Evolutionary conservation across 2,113 vertebrate species (phyloP).

Genomic region (Erythrolamprus reginae): DNA sequence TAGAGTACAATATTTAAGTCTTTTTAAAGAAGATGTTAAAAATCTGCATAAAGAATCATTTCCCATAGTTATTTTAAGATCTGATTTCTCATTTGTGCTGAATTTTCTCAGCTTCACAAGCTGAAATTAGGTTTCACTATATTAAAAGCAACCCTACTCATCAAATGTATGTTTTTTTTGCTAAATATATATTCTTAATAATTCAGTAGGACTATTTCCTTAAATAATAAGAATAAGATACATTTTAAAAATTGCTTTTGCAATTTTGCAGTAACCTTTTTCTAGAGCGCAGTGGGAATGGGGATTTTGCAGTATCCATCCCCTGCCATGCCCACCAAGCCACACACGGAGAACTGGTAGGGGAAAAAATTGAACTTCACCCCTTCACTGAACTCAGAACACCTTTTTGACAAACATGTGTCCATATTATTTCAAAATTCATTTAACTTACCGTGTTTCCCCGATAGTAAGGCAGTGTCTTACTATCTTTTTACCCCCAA

Average conservation of each 20-base stretch:
- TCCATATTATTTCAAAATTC: background rate
- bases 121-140: background rate
- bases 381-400: background rate
- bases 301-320: too few species aligned
- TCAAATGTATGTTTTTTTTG: background rate
- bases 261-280: too few species aligned
- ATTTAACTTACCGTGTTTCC: too few species aligned
- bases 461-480: too few species aligned
- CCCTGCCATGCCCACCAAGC: too few species aligned
- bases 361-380: too few species aligned
- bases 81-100: background rate
- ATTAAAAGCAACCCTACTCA: background rate
- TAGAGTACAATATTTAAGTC: background rate
- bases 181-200: background rate
- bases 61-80: background rate
- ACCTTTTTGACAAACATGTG: background rate
- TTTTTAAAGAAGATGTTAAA: background rate
- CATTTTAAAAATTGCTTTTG: background rate
- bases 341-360: too few species aligned
- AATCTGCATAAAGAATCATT: background rate
- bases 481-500: too few species aligned
- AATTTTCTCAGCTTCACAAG: background rate
- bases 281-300: too few species aligned
- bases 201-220: background rate
- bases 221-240: background rate